Evolutionary conservation across 2,113 vertebrate species (phyloP).

Genomic region (Uria aalge): DNA sequence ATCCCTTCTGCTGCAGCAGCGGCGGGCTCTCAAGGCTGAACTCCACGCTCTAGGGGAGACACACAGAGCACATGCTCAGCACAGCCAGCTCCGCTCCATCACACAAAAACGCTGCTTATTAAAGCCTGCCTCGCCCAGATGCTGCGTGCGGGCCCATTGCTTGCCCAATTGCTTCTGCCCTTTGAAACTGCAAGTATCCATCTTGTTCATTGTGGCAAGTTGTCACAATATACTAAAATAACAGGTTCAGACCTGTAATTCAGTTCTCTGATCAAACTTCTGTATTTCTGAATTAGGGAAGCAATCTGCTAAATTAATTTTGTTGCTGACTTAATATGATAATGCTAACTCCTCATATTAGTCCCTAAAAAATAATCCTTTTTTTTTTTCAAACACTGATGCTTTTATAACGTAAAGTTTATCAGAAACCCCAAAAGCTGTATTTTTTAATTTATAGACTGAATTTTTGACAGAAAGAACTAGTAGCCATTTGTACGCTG

Average conservation of each 20-base stretch:
- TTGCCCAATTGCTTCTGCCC: neutral
- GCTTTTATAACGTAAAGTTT: neutral
- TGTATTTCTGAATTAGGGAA: neutral
- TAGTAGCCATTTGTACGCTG: neutral
- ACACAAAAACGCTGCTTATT: neutral
- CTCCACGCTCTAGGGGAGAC: slow-evolving; percentile 69
- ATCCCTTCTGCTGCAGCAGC: slow-evolving; percentile 79
- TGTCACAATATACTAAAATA: neutral
- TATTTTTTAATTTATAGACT: neutral
- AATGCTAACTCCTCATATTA: neutral
- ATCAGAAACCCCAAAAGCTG: neutral
- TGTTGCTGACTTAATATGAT: neutral
- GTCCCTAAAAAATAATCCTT: neutral
- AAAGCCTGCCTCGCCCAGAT: neutral
- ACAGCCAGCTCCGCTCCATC: neutral
- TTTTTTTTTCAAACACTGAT: neutral
- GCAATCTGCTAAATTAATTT: neutral
- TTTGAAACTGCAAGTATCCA: neutral
- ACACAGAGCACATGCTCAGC: neutral
- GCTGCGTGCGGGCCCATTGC: fast-evolving
- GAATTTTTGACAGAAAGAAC: neutral
- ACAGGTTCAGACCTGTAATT: neutral
- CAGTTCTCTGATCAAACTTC: neutral
- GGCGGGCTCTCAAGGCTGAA: slow-evolving; percentile 75
- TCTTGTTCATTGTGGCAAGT: fast-evolving